A percentile compares a stretch with the other conserved stretches of the same genome.
phyloP scores from a whole-genome alignment of 2,797 vertebrate genomes.

The Cheracebus regulus region DNA sequence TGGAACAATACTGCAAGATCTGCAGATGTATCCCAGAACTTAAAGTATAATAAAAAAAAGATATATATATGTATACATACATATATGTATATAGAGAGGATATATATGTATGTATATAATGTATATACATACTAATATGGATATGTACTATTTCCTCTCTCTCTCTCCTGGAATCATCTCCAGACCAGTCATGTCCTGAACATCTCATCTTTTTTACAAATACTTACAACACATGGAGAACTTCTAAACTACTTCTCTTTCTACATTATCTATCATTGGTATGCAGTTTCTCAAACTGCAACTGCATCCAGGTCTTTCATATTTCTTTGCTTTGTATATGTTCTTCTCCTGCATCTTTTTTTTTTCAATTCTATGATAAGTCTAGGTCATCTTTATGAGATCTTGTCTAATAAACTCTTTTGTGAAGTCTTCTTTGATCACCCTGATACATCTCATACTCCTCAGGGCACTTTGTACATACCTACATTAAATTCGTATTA shows the following conservation, averaged over 20 bases:
- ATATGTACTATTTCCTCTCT: not conserved
- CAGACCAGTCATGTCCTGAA: not conserved
- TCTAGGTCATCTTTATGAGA: not conserved
- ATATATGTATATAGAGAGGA: not conserved
- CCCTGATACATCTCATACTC: not conserved
- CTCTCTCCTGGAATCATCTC: not conserved
- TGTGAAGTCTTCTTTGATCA: not conserved
- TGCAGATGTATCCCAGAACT: too few species aligned
- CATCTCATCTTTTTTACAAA: not conserved
- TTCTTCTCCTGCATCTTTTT: not conserved
- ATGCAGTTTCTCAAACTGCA: not conserved
- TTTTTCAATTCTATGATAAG: not conserved
- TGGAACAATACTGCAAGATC: too few species aligned
- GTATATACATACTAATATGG: not conserved
- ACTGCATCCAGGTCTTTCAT: not conserved
- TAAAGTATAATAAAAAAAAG: too few species aligned
- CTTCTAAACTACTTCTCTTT: not conserved
- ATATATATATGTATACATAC: not conserved
- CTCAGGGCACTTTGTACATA: not conserved
- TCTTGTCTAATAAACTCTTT: not conserved
- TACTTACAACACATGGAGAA: not conserved
- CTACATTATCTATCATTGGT: not conserved
- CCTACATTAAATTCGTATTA: not conserved
- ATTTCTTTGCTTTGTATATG: not conserved
- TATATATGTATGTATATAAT: not conserved